Base-by-base conservation (phyloP, 2,888 invertebrate species). In the Rapana venosa region DNA sequence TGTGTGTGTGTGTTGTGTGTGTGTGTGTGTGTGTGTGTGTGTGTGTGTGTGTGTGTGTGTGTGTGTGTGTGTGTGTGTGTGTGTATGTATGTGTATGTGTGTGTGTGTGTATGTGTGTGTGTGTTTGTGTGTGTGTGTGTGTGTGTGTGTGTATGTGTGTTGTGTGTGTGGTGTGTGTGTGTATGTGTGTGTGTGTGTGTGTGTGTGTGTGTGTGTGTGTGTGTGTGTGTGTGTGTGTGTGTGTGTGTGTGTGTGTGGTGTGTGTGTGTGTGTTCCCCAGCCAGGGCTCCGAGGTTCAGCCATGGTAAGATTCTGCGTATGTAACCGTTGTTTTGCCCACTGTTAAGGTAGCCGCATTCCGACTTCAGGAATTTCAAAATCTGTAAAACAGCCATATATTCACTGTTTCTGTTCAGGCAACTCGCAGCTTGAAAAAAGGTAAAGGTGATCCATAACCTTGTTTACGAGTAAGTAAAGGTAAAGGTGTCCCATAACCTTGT, bases 21-120 rank as follows among this genome's bases (percentile, higher is more conserved):
- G n/a, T n/a, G n/a, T n/a, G n/a, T 70, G 22, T 70, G 70, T 70
- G 70, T 70, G 70, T 70, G 70, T 70, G 70, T 70, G 70, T 70
- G 70, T 70, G 70, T 70, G 70, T 70, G 70, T 70, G 70, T 70
- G 70, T 70, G 70, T 70, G 70, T 70, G 70, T 70, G 70, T 70
- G 70, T 70, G 70, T 70, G 70, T 70, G n/a, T 70, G 70, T 70
- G 70, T 70, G 70, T 70, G 70, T 70, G 70, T 70, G 70, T 15
- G 70, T 15, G 70, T n/a, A n/a, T n/a, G n/a, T n/a, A n/a, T n/a
- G 17, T 61, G 11, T 17, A 17, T 17, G 61, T 17, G 61, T 15
- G 61, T 17, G 61, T 17, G 61, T 61, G 61, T 61, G 61, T 61
- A 17, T 17, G 61, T 61, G 17, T 61, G 61, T 79, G 77, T 79